Evolutionary conservation across 2,797 vertebrate genomes (phyloP), one percentile per base, ranked within the genome.

Genomic region (Ispidina lecontei): DNA sequence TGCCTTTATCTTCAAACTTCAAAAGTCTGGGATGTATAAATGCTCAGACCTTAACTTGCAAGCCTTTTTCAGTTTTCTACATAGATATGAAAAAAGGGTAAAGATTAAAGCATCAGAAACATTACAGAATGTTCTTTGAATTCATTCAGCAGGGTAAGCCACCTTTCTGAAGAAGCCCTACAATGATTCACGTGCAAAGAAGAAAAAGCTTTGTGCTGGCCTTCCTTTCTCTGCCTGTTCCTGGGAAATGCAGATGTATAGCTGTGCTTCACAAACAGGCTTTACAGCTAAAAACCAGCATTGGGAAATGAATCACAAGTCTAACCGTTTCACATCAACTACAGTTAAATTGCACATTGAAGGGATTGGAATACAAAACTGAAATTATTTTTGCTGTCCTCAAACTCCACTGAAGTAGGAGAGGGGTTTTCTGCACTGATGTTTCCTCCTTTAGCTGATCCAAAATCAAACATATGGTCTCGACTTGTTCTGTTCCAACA

Each of bases 71-170:
- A 49, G 43, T 81, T 52, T 71, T 79, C 74, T 51, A 90, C 19
- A 73, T 2, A 2, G 58, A 22, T 28, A 81, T 54, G 37, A 89
- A 91, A 84, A 72, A 37, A 37, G 37, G 47, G 25, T 58, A 31
- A 82, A 90, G 80, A 91, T 60, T 82, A 93, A 93, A 90, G 84
- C 49, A 91, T 76, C 67, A 82, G 56, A 86, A 92, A 81, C 9
- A 47, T 58, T 70, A 43, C 26, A 89, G 20, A 73, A 65, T 29
- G 39, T 68, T 77, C 84, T 80, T n/a, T 87, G 89, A 92, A 91
- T 77, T 87, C 39, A 88, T 90, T 90, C 89, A 87, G 54, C 43
- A 46, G 65, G 33, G 18, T 46, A 94, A 91, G 71, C 63, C 71
- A 90, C 25, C 37, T 64, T 90, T 94, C 31, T 68, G 33, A 92